These are phyloP conservation scores for Netelia fuscicornis DNA, from an alignment of 2,888 invertebrate species.

Conservation along the genomic window DNA sequence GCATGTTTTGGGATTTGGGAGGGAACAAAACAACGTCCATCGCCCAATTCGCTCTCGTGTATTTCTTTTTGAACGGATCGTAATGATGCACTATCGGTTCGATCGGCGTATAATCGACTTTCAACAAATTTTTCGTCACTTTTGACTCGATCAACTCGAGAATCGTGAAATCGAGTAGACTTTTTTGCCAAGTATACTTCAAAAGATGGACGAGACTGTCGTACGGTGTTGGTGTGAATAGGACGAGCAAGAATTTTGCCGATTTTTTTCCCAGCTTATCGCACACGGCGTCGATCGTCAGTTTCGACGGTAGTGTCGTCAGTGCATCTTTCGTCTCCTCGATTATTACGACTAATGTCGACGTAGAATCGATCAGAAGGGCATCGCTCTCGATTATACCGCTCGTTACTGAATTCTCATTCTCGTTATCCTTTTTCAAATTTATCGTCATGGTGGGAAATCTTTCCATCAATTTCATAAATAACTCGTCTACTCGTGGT, in stretches of 20 bases:
- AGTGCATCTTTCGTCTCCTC: not conserved
- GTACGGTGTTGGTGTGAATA: conserved; percentile 14
- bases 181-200: conserved; percentile 57
- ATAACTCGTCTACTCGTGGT: not conserved
- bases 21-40: conserved; percentile 63
- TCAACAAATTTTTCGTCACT: not conserved
- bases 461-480: not conserved
- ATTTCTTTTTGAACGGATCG: conserved; percentile 68
- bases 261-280: conserved; percentile 12
- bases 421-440: not conserved
- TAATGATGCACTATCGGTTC: conserved; percentile 61
- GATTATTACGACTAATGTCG: conserved; percentile 37
- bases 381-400: not conserved
- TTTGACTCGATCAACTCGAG: conserved; percentile 51
- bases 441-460: not conserved
- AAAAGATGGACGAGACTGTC: conserved; percentile 55
- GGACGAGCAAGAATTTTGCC: conserved; percentile 47
- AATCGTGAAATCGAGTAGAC: conserved; percentile 64
- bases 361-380: not conserved
- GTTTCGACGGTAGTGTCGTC: not conserved
- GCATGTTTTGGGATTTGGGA: conserved; percentile 65
- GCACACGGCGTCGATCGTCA: conserved; percentile 35
- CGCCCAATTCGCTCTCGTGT: conserved; percentile 43
- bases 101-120: not conserved
- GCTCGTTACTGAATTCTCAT: not conserved